A percentile compares a stretch with the other conserved stretches of the same genome.
Evolutionary conservation across 2,113 vertebrate genomes (phyloP).

Genomic region (Mola mola): DNA sequence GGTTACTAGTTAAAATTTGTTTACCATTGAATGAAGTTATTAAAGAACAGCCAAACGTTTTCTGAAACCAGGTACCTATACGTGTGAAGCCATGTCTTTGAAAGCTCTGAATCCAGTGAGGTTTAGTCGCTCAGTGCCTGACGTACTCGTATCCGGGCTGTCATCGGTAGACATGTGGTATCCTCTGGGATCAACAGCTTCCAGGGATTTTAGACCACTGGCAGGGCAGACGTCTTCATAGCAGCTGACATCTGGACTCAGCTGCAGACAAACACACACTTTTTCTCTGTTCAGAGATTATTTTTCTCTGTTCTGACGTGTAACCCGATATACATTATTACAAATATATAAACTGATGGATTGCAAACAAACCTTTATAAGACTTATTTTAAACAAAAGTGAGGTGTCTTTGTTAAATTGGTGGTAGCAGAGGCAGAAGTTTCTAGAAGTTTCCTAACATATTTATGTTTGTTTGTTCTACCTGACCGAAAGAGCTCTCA

Average conservation of each 20-base stretch:
- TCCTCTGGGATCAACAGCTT: constrained; percentile 55
- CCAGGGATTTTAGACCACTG: constrained; percentile 56
- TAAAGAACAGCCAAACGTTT: not conserved
- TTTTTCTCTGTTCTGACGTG: no score
- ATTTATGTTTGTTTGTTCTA: no score
- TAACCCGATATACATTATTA: no score
- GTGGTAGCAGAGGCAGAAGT: no score
- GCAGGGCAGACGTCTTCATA: constrained; percentile 67
- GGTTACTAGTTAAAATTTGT: no score
- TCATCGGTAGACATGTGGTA: constrained; percentile 63
- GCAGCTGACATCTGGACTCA: constrained; percentile 68
- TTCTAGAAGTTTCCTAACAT: no score
- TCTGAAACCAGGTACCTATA: not conserved
- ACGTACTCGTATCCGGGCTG: constrained; percentile 49
- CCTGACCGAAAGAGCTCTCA: constrained; percentile 26
- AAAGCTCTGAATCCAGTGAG: constrained; percentile 24
- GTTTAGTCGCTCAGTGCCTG: constrained; percentile 45
- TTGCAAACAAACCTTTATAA: no score
- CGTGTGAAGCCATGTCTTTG: not conserved
- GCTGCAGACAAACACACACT: constrained; percentile 24
- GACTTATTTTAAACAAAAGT: no score
- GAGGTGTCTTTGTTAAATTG: no score
- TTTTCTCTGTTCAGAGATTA: no score
- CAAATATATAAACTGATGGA: no score
- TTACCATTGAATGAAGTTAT: no score